Base-by-base conservation (phyloP, 2,888 invertebrate genomes). In the Nomada ruficornis region DNA sequence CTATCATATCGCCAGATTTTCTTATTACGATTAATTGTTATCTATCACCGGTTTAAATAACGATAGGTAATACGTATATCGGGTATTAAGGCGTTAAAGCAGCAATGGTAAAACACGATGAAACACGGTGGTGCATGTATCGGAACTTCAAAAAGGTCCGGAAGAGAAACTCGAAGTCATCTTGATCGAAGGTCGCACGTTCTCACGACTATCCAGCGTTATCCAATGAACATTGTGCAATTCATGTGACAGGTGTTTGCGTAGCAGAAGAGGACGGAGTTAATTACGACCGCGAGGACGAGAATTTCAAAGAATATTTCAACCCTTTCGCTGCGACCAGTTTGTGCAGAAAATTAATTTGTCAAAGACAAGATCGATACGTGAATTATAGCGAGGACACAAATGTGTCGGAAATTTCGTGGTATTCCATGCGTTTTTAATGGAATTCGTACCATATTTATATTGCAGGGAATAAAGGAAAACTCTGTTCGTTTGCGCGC, bases 21-120 rank as follows among this genome's bases (percentile, higher is more conserved):
- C 88, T 88, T 88, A 88, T 88, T 88, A 86, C 87, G 67, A 83
- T 59, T 88, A 88, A 88, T 85, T 87, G 86, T 88, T 88, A 88
- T 88, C 85, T 88, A 87, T 82, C 88, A 73, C 62, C 80, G 87
- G 73, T 85, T 83, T 50, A 50, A 85, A 80, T 88, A 88, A 88
- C 82, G 87, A 86, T 82, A 79, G 86, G 85, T 85, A 83, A 86
- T 79, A 65, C 79, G 80, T 84, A 81, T 88, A 84, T 87, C 85
- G 88, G 81, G 76, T 86, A 80, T 80, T 77, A 77, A 78, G 72
- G 80, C 83, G 87, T 88, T 88, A 75, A 82, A 68, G 69, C 64
- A 59, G 79, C 77, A 71, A 82, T 78, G 83, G 80, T 80, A 84
- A 83, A 44, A 78, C 79, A 54, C 64, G 59, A 44, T 57, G 36